These are phyloP conservation scores for Heliopora coerulea DNA, from an alignment of 92 coral and sea anemone species.

Conservation along the genomic window DNA sequence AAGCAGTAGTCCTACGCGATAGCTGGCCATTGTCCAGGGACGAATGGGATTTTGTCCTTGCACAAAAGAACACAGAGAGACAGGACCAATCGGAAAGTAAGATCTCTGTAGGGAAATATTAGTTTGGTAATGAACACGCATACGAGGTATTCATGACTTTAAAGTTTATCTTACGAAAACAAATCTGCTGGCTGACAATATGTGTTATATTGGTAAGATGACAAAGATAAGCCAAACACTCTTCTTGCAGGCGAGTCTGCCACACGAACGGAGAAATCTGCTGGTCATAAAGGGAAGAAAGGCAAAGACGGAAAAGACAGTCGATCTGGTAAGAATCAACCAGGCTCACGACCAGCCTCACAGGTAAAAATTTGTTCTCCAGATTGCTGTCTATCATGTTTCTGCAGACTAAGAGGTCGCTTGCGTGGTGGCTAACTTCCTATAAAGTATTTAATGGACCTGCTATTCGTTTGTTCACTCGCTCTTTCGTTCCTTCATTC, in stretches of 20 bases:
- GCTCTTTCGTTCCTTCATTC: background rate
- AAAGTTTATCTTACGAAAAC: no score
- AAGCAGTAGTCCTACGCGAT: conserved; percentile 87
- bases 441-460: no score
- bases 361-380: no score
- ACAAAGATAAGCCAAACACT: no score
- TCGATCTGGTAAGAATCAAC: conserved; percentile 79
- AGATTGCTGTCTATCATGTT: no score
- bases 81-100: conserved; percentile 57
- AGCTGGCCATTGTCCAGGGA: conserved; percentile 95
- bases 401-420: no score
- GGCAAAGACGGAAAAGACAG: conserved; percentile 86
- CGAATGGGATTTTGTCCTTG: conserved; percentile 87
- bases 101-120: no score
- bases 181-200: no score
- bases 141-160: no score
- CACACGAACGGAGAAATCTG: conserved; percentile 82
- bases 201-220: no score
- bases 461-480: background rate
- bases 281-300: conserved; percentile 90
- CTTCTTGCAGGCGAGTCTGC: conserved; percentile 48
- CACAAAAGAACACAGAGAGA: conserved; percentile 71
- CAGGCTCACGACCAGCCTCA: conserved; percentile 93
- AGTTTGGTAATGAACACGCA: no score
- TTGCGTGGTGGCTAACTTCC: background rate